Conservation (phyloP, 2,888 invertebrate species). For the Melanostoma scalare region DNA sequence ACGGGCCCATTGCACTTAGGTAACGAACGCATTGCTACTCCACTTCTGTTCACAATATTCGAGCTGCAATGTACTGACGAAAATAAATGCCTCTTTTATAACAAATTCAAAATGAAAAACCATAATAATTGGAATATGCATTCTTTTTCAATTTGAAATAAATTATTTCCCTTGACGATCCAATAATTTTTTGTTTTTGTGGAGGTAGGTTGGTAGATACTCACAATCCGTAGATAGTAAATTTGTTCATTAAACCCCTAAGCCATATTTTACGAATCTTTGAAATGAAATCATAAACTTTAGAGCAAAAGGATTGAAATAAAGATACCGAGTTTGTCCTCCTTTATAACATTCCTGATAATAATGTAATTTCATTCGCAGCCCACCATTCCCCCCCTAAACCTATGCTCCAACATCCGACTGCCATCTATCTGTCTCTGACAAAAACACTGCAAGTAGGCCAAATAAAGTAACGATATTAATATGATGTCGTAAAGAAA, state of each 20-base stretch:
- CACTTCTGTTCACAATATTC: no score
- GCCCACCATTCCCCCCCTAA: slow-evolving; percentile 6
- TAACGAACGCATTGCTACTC: no score
- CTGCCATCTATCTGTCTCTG: neutral
- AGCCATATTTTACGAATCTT: slow-evolving; percentile 61
- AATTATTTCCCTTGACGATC: no score
- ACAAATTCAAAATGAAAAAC: no score
- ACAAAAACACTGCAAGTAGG: slow-evolving; percentile 55
- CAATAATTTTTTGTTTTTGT: no score
- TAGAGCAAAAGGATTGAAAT: slow-evolving; percentile 72
- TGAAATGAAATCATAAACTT: slow-evolving; percentile 72
- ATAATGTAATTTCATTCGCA: slow-evolving; percentile 70
- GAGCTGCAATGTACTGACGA: no score
- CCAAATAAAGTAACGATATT: slow-evolving; percentile 71
- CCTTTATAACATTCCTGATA: slow-evolving; percentile 55
- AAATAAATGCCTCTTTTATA: no score
- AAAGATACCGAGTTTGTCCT: slow-evolving; percentile 57
- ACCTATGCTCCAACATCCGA: neutral
- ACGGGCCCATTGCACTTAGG: no score
- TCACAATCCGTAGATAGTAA: no score
- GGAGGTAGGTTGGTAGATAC: no score
- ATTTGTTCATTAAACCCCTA: neutral
- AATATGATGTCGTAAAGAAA: slow-evolving; percentile 71
- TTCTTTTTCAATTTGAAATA: no score
- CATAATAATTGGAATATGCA: no score